Percentiles rank a stretch among this genome's conserved stretches.
phyloP scores from a whole-genome alignment of 2,888 invertebrate species.

The Synanthedon andrenaeformis region DNA sequence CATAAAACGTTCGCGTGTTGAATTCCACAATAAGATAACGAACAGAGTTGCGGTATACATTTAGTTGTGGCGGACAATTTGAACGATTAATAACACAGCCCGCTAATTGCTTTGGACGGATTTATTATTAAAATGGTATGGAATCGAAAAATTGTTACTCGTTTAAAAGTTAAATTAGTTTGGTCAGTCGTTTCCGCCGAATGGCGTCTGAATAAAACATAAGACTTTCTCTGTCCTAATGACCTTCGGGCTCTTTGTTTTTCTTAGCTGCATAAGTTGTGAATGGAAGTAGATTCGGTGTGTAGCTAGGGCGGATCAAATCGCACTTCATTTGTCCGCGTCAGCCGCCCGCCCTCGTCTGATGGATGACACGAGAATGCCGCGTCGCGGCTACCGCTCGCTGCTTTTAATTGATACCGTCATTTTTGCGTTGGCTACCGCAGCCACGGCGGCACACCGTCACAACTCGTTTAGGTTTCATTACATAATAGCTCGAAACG shows the following conservation, averaged over 20 bases:
- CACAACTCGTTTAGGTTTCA: conserved; percentile 22
- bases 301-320: conserved; percentile 49
- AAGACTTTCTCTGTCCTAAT: conserved; percentile 56
- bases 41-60: not conserved
- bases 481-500: conserved; percentile 26
- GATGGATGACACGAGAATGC: conserved; percentile 49
- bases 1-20: no score
- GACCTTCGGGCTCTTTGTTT: conserved; percentile 53
- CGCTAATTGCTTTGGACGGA: conserved; percentile 31
- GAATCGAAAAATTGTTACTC: conserved; percentile 55
- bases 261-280: conserved; percentile 61
- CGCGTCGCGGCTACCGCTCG: conserved; percentile 15
- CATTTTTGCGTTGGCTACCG: conserved; percentile 42
- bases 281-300: conserved; percentile 34
- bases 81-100: conserved; percentile 3
- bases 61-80: not conserved
- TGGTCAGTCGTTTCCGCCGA: conserved; percentile 45
- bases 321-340: conserved; percentile 67
- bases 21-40: no score
- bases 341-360: conserved; percentile 39
- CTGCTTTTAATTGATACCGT: conserved; percentile 59
- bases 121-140: conserved; percentile 37
- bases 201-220: conserved; percentile 60
- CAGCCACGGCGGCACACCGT: conserved; percentile 11
- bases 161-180: conserved; percentile 64